A percentile compares a stretch with the other conserved stretches of the same genome.
These are phyloP conservation scores for Cyrtorhinus lividipennis DNA, from an alignment of 1,140 invertebrate species.

Conservation along the genomic window DNA sequence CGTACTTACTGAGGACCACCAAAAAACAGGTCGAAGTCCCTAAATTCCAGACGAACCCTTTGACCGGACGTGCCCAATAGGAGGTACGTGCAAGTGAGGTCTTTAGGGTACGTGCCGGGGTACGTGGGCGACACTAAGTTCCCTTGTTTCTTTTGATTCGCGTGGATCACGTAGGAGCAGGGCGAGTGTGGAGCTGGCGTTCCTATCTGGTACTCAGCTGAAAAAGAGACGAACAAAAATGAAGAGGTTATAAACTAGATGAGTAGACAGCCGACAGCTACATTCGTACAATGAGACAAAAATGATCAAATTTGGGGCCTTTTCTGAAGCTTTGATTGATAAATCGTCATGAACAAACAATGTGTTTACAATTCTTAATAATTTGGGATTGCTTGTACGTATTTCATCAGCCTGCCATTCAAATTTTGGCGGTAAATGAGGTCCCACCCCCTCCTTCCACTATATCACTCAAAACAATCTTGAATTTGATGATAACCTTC, in stretches of 20 bases:
- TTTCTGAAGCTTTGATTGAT: too few relatives aligned
- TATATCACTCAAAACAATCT: too few relatives aligned
- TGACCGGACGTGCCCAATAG: conserved; percentile 82
- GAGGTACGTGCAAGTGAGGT: conserved; percentile 81
- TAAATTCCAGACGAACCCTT: conserved; percentile 87
- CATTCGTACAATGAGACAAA: too few relatives aligned
- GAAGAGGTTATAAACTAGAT: conserved; percentile 4
- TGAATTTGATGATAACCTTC: too few relatives aligned
- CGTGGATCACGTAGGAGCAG: conserved; percentile 71
- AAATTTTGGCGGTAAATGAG: too few relatives aligned
- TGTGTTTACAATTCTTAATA: too few relatives aligned
- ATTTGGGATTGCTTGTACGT: too few relatives aligned
- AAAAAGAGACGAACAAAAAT: too few relatives aligned
- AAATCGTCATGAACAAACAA: too few relatives aligned
- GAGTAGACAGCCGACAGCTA: conserved; percentile 4
- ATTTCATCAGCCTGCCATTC: too few relatives aligned
- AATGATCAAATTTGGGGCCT: too few relatives aligned
- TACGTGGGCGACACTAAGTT: conserved; percentile 92
- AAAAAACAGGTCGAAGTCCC: conserved; percentile 97
- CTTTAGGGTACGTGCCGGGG: conserved; percentile 96
- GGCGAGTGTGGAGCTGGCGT: conserved; percentile 59
- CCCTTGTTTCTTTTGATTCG: conserved; percentile 61
- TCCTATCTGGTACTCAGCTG: conserved; percentile 82
- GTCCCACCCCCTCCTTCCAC: too few relatives aligned
- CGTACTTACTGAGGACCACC: conserved; percentile 91